Base-by-base conservation (phyloP, 1,140 invertebrate species). In the Sarcophaga peregrina region DNA sequence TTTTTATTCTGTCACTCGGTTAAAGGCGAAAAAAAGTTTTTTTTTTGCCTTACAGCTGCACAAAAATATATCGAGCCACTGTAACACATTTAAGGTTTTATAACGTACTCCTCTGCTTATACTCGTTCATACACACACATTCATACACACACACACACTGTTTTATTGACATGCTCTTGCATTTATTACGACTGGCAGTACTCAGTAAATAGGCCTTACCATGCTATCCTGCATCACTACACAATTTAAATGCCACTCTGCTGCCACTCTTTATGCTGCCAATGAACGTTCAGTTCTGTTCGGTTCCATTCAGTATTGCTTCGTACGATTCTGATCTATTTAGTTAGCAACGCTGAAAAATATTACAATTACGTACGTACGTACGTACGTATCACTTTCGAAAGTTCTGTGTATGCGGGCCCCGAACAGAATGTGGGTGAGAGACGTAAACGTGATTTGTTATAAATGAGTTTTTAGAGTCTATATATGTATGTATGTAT, bases 321-420 rank as follows among this genome's bases (percentile, higher is more conserved):
- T 4, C 1, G 25, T 37, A 37, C 4, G 25, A 37, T 37, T 13
- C 46, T 76, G 74, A 76, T 78, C 75, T 50, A 78, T 78, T 78
- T 78, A 25, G 50, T 78, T 78, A 78, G 52, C 75, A 78, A 13
- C 75, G 75, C 50, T 78, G 75, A 78, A 78, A 62, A 78, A 78
- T 52, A 25, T 50, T 78, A 52, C 75, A 25, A 20, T 9, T 20
- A 20, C 20, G 10, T 68, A 68, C 17, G n/a, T n/a, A 68, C 62
- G n/a, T 68, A 68, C 25, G 1, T 4, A 37, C 25, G 25, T 37
- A 37, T 37, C 25, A 37, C 25, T 37, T 37, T 37, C 25, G 25
- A 2, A 4, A 37, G 25, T 4, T 2, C 25, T 37, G 4, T 37
- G 25, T 37, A 37, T 37, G 25, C 25, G n/a, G n/a, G 25, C 25